Base-by-base conservation (phyloP, 1,140 invertebrate genomes). In the Trichoplusia ni region DNA sequence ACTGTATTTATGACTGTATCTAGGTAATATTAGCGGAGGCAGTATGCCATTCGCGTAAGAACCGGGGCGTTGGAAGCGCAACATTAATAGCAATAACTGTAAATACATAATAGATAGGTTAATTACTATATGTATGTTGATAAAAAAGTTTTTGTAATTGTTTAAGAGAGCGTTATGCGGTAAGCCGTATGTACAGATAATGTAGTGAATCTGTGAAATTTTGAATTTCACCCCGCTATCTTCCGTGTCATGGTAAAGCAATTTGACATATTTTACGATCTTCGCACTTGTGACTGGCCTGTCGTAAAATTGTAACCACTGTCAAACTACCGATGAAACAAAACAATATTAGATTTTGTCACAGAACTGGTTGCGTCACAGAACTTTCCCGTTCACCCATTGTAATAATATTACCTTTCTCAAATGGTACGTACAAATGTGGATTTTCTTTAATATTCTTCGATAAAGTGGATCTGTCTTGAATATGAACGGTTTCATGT, bases 91-190 rank as follows among this genome's bases (percentile, higher is more conserved):
- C 86, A 90, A 90, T 90, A 89, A 85, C 79, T 90, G 84, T 90
- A 89, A 71, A 89, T 90, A 89, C 33, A 67, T 76, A 71, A 79
- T 89, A 89, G 87, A 86, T 90, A 90, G 87, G 81, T 81, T 90
- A 89, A 90, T 87, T 88, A 90, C 86, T 86, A 75, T 87, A 38
- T 38, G n/a, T n/a, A 84, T 75, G 82, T 90, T 89, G 81, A 83
- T 35, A 60, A 47, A 40, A 25, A 29, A 47, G 61, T 72, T 84
- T 83, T 83, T 89, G 79, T 84, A 88, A 84, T 84, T 88, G 86
- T 67, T 87, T 88, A 88, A 89, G 85, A 90, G 82, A 89, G 84
- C 86, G 89, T 90, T 90, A 89, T 86, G 86, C 86, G 85, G 81
- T 69, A 14, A 25, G 49, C 73, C 83, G 87, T 74, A 79, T 89